These are phyloP conservation scores for Rhogogaster chlorosoma DNA, from an alignment of 2,888 invertebrate species.

Conservation along the genomic window DNA sequence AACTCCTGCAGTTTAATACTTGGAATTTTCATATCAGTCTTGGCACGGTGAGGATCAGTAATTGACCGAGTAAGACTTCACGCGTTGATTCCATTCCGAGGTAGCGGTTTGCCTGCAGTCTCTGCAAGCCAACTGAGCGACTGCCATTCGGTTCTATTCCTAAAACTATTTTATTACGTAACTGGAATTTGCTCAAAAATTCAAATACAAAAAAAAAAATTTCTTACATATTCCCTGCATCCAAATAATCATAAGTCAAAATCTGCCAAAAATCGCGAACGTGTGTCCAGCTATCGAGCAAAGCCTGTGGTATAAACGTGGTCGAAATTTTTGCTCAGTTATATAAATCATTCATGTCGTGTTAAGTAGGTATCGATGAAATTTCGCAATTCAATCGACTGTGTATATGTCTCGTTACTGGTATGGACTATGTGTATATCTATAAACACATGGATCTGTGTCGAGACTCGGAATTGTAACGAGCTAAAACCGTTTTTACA, in stretches of 20 bases:
- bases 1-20: not conserved
- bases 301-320: not conserved
- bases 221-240: no score
- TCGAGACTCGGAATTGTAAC: not conserved
- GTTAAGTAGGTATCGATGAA: not conserved
- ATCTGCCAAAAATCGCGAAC: no score
- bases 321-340: not conserved
- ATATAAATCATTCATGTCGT: not conserved
- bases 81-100: not conserved
- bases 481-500: not conserved
- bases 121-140: not conserved
- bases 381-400: not conserved
- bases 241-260: no score
- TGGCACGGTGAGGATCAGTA: not conserved
- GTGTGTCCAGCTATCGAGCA: no score
- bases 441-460: not conserved
- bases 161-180: no score
- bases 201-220: no score
- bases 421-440: not conserved
- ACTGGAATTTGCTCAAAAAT: no score
- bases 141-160: no score
- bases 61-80: not conserved
- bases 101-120: not conserved
- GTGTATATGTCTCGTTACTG: not conserved
- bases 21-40: constrained; percentile 23